Base-by-base conservation (phyloP, 2,888 invertebrate genomes). In the Pristionchus fissidentatus region DNA sequence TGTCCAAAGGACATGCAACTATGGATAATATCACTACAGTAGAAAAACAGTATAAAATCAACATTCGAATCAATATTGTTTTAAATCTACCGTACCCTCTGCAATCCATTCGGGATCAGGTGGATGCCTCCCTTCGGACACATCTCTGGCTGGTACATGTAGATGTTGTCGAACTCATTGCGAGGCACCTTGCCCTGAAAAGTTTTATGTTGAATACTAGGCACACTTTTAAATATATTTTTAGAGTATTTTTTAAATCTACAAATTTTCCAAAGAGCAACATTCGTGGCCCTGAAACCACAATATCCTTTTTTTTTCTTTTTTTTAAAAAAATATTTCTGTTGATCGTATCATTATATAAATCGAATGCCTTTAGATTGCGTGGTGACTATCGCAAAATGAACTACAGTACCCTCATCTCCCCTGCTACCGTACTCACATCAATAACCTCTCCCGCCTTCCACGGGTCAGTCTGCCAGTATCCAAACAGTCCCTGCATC, bases 121-220 rank as follows among this genome's bases (percentile, higher is more conserved):
- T 82, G 66, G 26, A 82, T 82, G 3, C 70, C 82, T 70, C 82
- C 82, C 66, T 66, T 66, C 35, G 82, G 82, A 70, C 82, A 94
- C 98, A 99, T 98, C 92, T 95, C 95, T 0, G 95, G 94, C 92
- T 97, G 95, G 93, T 97, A 99, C 73, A 99, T 94, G 92, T 99
- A 98, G 0, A 99, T 97, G 93, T 98, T 99, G 66, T 99, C 99
- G 92, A 96, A 98, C 0, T 96, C 96, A 94, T 98, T 99, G 84
- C 97, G 95, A 0, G 98, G 98, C 2, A 99, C 97, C 84, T 96
- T 94, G 0, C 98, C 99, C 94, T 97, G 88, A 49, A 91, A 73
- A 35, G 26, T n/a, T n/a, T n/a, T n/a, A n/a, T n/a, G n/a, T n/a
- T n/a, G n/a, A n/a, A n/a, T n/a, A n/a, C n/a, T n/a, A n/a, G n/a